Percentiles rank a stretch among this genome's conserved stretches.
Evolutionary conservation across 2,888 invertebrate species (phyloP).

Genomic region (Nephrotoma guestfalica): DNA sequence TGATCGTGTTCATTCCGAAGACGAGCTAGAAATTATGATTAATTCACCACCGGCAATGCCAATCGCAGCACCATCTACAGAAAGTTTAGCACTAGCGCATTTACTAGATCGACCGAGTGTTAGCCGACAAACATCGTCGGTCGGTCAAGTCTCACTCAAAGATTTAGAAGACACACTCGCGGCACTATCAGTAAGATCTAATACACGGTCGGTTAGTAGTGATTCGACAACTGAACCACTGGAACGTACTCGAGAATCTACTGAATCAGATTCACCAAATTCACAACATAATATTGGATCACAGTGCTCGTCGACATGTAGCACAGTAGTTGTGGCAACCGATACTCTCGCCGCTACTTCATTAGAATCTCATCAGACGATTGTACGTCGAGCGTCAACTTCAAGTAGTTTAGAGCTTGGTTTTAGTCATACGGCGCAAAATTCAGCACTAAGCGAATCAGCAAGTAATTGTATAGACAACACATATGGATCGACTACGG

Average conservation of each 20-base stretch:
- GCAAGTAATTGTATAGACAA: constrained; percentile 50
- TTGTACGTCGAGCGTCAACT: constrained; percentile 50
- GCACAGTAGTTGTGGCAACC: constrained; percentile 64
- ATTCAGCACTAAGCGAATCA: constrained; percentile 62
- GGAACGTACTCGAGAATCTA: constrained; percentile 20
- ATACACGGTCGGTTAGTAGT: constrained; percentile 15
- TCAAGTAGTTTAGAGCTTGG: constrained; percentile 71
- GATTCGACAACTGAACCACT: constrained; percentile 17
- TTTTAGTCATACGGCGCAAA: constrained; percentile 76
- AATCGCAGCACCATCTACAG: constrained; percentile 59
- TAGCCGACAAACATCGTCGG: constrained; percentile 41
- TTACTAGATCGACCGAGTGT: constrained; percentile 45
- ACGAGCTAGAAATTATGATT: constrained; percentile 81
- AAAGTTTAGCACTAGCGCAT: constrained; percentile 68
- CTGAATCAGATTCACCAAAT: constrained; percentile 34
- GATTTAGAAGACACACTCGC: constrained; percentile 34
- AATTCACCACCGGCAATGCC: constrained; percentile 64
- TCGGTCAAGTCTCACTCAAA: constrained; percentile 31
- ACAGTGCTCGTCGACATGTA: constrained; percentile 75
- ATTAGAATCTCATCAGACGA: constrained; percentile 14
- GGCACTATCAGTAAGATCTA: constrained; percentile 27
- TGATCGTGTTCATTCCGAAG: constrained; percentile 87
- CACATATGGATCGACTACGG: constrained; percentile 33
- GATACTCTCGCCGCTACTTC: constrained; percentile 26
- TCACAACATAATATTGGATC: constrained; percentile 52